These are phyloP conservation scores for Sarcoramphus papa DNA, from an alignment of 2,797 vertebrate species.

Conservation along the genomic window DNA sequence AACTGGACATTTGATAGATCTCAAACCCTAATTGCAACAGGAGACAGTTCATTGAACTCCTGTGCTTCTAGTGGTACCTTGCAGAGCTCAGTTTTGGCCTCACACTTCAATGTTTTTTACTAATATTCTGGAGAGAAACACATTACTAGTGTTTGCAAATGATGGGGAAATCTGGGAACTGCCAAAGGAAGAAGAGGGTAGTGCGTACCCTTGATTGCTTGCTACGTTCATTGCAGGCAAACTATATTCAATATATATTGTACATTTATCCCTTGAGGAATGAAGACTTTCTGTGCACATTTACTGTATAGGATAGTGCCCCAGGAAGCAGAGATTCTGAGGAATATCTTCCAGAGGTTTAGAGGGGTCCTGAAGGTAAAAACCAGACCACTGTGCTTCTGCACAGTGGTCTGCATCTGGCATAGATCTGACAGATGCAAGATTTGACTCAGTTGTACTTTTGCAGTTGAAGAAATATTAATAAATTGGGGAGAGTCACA, in stretches of 20 bases:
- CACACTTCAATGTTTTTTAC: neutral
- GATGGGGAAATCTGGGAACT: neutral
- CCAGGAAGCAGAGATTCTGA: neutral
- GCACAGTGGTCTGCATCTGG: neutral
- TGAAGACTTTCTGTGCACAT: neutral
- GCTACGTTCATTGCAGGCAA: neutral
- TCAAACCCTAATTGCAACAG: neutral
- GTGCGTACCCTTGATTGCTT: neutral
- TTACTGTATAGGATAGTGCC: neutral
- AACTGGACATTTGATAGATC: conserved; percentile 41
- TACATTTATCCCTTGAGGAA: neutral
- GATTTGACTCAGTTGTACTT: neutral
- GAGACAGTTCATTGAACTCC: neutral
- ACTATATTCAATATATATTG: neutral
- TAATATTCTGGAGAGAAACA: neutral
- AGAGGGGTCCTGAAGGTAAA: neutral
- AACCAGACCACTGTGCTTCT: neutral
- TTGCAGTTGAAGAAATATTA: neutral
- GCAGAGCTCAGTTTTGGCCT: neutral
- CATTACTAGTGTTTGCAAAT: neutral
- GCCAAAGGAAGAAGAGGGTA: neutral
- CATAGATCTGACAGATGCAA: neutral
- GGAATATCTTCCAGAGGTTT: neutral
- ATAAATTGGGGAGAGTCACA: neutral
- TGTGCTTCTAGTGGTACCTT: neutral